Evolutionary conservation across 2,888 invertebrate genomes (phyloP).

Genomic region (Argyresthia albistria): DNA sequence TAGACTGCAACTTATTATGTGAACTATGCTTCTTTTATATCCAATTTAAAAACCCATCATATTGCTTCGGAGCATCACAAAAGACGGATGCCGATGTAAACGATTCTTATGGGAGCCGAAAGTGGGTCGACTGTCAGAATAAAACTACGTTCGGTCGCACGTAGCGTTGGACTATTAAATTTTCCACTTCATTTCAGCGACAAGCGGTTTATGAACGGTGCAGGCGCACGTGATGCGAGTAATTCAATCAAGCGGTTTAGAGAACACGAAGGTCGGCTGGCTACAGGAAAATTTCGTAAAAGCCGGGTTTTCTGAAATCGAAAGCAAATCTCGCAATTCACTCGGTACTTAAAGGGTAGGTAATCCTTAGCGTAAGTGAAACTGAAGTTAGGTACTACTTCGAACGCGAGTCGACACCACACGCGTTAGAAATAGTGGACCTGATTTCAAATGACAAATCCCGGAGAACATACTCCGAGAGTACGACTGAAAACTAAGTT

Average conservation of each 20-base stretch:
- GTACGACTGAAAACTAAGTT: no score
- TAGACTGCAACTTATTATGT: slow-evolving; percentile 13
- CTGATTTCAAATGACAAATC: no score
- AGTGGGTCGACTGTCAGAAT: slow-evolving; percentile 43
- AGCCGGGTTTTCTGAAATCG: no score
- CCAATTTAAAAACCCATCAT: slow-evolving; percentile 38
- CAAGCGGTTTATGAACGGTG: slow-evolving; percentile 49
- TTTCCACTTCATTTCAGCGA: slow-evolving; percentile 60
- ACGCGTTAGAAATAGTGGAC: no score
- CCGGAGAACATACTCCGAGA: no score
- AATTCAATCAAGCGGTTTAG: slow-evolving; percentile 23
- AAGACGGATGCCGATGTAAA: slow-evolving; percentile 22
- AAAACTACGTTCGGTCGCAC: slow-evolving; percentile 31
- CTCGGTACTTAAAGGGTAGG: no score
- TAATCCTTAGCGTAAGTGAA: no score
- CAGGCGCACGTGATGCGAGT: slow-evolving; percentile 16
- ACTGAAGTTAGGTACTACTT: no score
- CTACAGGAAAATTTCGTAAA: no score
- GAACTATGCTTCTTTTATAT: slow-evolving; percentile 16
- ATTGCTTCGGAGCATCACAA: slow-evolving; percentile 19
- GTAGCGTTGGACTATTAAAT: slow-evolving; percentile 60
- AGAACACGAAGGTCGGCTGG: background rate
- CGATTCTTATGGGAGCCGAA: slow-evolving; percentile 41
- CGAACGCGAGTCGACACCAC: no score
- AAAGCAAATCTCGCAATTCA: no score